Conservation (phyloP, 2,888 invertebrate genomes). For the Cerceris ruficornis region DNA sequence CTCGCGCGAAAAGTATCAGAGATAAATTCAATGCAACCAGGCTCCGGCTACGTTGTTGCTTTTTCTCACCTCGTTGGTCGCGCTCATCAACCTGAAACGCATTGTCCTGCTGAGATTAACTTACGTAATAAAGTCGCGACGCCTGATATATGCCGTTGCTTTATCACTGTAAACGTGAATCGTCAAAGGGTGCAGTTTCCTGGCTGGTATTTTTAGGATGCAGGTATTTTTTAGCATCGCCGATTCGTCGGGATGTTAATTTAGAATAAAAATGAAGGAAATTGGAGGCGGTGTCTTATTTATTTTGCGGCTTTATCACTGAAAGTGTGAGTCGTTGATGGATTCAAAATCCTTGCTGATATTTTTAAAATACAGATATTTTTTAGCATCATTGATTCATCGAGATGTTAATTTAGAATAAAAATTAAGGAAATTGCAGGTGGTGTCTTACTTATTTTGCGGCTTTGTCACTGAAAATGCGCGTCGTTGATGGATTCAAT, state of each 20-base stretch:
- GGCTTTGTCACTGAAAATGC: no score
- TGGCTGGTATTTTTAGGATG: no score
- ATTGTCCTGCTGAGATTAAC: neutral
- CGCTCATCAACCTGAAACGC: conserved; percentile 2
- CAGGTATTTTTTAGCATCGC: neutral
- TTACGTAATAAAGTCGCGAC: neutral
- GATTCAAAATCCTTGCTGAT: no score
- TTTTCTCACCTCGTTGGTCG: neutral
- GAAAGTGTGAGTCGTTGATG: no score
- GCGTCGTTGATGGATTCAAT: no score
- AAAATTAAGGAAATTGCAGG: neutral
- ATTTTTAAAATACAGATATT: no score
- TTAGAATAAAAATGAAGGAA: neutral
- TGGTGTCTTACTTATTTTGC: no score
- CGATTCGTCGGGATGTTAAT: neutral
- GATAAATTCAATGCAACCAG: neutral
- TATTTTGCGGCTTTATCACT: no score
- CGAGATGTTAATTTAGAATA: no score
- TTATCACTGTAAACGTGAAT: no score
- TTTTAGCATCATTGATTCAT: no score
- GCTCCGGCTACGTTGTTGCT: neutral
- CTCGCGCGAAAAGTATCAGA: neutral
- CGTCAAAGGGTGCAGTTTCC: no score
- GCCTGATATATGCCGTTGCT: neutral
- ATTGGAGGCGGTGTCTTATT: neutral